Evolutionary conservation across 2,888 invertebrate species (phyloP).

Genomic region (Catocala nupta): DNA sequence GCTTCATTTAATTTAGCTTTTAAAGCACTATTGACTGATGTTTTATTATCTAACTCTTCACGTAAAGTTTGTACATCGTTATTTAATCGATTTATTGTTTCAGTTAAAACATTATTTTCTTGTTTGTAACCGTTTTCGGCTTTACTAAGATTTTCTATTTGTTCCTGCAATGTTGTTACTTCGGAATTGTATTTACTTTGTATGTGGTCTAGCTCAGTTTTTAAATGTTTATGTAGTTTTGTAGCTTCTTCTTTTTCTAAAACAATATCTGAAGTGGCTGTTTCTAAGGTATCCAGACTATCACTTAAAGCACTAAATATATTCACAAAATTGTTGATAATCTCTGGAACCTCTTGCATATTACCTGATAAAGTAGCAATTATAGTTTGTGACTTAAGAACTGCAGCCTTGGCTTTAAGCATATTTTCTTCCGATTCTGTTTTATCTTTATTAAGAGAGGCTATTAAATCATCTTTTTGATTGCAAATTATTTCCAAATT

Average conservation of each 20-base stretch:
- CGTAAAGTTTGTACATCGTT: slow-evolving; percentile 36
- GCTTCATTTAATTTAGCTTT: slow-evolving; percentile 27
- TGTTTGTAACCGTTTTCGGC: slow-evolving; percentile 21
- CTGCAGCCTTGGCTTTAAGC: slow-evolving; percentile 54
- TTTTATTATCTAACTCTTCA: slow-evolving; percentile 32
- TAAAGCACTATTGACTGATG: slow-evolving; percentile 22
- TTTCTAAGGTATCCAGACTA: slow-evolving; percentile 61
- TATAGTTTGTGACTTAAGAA: slow-evolving; percentile 59
- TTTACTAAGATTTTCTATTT: slow-evolving; percentile 38
- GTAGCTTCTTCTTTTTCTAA: slow-evolving; percentile 53
- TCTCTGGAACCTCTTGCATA: slow-evolving; percentile 58
- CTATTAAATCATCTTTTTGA: slow-evolving; percentile 58
- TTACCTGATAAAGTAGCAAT: slow-evolving; percentile 59
- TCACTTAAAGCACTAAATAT: slow-evolving; percentile 57
- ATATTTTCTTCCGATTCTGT: slow-evolving; percentile 55
- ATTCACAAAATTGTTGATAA: slow-evolving; percentile 58
- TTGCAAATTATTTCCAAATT: slow-evolving; percentile 55
- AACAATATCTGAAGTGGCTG: slow-evolving; percentile 50
- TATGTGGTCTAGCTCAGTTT: slow-evolving; percentile 41
- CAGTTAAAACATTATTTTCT: slow-evolving; percentile 32
- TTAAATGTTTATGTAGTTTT: slow-evolving; percentile 43
- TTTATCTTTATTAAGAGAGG: slow-evolving; percentile 51
- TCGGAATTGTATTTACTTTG: slow-evolving; percentile 41
- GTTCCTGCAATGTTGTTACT: slow-evolving; percentile 35
- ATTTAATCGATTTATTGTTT: slow-evolving; percentile 26